Percentiles rank a stretch among this genome's conserved stretches.
These are phyloP conservation scores for Trichoplusia ni DNA, from an alignment of 1,140 invertebrate genomes.

Conservation along the genomic window DNA sequence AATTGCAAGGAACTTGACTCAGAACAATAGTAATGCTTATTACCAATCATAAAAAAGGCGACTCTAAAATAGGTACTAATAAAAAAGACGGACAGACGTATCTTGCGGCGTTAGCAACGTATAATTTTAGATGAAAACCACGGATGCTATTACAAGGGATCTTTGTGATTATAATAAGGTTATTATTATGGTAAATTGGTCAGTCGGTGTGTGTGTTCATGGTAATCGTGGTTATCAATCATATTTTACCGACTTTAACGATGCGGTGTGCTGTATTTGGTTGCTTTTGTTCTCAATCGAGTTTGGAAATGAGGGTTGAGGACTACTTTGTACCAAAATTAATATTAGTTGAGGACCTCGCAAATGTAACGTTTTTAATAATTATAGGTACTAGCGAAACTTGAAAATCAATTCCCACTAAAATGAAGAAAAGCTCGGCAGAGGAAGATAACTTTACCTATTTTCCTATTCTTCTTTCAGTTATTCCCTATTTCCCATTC, in stretches of 20 bases:
- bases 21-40: constrained; percentile 5
- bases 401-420: too few species aligned
- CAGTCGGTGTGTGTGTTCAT: constrained; percentile 14
- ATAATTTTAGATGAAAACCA: constrained; percentile 29
- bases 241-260: constrained; percentile 6
- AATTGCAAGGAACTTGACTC: background rate
- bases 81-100: constrained; percentile 27
- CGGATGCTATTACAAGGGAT: background rate
- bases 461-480: too few species aligned
- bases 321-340: too few species aligned
- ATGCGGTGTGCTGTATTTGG: too few species aligned
- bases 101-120: constrained; percentile 19
- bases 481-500: too few species aligned
- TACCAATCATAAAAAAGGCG: constrained; percentile 5
- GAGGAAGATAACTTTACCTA: too few species aligned
- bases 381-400: too few species aligned
- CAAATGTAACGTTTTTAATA: too few species aligned
- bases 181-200: constrained; percentile 29
- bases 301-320: too few species aligned
- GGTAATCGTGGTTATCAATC: constrained; percentile 13
- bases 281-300: too few species aligned
- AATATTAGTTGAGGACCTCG: too few species aligned
- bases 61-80: constrained; percentile 24
- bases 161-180: constrained; percentile 28
- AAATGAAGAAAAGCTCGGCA: too few species aligned